Evolutionary conservation across 1,140 invertebrate species (phyloP), one percentile per base, ranked within the genome.

Genomic region (Adoxophyes honmai): DNA sequence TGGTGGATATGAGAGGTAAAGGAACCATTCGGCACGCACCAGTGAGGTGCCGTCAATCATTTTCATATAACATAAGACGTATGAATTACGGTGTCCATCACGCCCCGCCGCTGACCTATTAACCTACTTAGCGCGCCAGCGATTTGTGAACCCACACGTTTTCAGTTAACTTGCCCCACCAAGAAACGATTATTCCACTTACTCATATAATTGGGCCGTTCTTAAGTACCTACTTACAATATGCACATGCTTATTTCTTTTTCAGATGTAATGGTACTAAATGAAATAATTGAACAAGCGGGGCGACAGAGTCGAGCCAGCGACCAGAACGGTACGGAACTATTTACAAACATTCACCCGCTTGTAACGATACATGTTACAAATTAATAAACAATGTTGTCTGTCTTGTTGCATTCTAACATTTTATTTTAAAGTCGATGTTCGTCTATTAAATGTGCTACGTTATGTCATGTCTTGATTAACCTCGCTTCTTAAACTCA

Each of bases 241-340:
- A 10, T 14, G n/a, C 21, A 8, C 6, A 34, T 52, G 4, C 37
- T 34, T 48, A 13, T 18, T 52, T 52, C 39, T 16, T 44, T 92
- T 92, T 13, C 89, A 99, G 98, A 99, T 92, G 97, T 99, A 51
- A 97, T 98, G 96, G 97, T 98, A 60, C 90, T 99, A 66, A 98
- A 98, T 86, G 97, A 99, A 84, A 98, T 99, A 64, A 97, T 99
- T 66, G 97, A 98, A 86, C 97, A 98, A 91, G 97, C 97, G 28
- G 96, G 85, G 11, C 68, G 85, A 58, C 83, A 86, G 55, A 97
- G 96, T 89, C 92, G 93, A 82, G 92, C 93, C 37, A 96, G 95
- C 75, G 96, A 97, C 66, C 90, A 95, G 89, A 95, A 95, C 94
- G 96, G 96, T 97, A 95, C 93, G 91, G 62, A 48, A 42, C 54